phyloP scores from a whole-genome alignment of 2,888 invertebrate genomes.

The Stenoptilia bipunctidactyla region DNA sequence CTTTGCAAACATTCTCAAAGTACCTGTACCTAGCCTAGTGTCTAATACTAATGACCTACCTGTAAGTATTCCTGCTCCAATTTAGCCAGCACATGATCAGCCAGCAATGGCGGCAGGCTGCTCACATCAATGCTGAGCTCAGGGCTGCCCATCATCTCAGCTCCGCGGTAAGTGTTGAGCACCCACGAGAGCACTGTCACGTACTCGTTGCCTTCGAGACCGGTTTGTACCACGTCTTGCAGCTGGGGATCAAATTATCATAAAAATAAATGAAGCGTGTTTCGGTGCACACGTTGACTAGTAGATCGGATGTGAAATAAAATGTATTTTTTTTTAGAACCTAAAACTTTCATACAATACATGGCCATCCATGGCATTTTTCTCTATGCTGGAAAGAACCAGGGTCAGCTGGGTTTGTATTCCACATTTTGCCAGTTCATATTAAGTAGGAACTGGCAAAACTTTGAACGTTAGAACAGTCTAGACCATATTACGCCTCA shows the following conservation, averaged over 20 bases:
- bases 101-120: constrained; percentile 82
- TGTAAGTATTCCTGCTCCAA: constrained; percentile 87
- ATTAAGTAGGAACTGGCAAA: no score
- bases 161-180: constrained; percentile 89
- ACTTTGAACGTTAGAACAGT: no score
- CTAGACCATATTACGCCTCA: no score
- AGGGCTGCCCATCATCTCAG: constrained; percentile 89
- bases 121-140: constrained; percentile 83
- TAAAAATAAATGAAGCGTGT: background rate
- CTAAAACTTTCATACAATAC: no score
- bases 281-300: background rate
- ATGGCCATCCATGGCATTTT: no score
- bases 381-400: no score
- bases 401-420: no score
- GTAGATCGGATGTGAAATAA: no score
- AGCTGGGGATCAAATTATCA: constrained; percentile 57
- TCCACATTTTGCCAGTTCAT: no score
- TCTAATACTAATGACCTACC: no score
- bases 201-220: constrained; percentile 96
- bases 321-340: background rate
- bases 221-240: constrained; percentile 88
- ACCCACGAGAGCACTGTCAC: constrained; percentile 95
- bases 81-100: constrained; percentile 78
- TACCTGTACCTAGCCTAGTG: no score
- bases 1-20: no score